A percentile compares a stretch with the other conserved stretches of the same genome.
These are phyloP conservation scores for Marcusenius ussheri DNA, from an alignment of 2,113 vertebrate genomes.

Conservation along the genomic window DNA sequence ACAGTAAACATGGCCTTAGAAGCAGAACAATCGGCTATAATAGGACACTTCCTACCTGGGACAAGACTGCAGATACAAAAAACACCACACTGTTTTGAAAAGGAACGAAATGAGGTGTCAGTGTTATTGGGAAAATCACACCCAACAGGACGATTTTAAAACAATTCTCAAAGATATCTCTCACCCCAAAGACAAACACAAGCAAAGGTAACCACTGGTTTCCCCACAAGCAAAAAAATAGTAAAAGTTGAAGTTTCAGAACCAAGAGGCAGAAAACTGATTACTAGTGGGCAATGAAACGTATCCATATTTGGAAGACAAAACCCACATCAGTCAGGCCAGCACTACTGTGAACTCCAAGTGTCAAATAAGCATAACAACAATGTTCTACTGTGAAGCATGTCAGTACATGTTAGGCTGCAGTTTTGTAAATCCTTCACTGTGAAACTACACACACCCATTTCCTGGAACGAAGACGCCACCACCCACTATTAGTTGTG, in stretches of 20 bases:
- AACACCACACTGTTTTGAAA: neutral
- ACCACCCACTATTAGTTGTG: neutral
- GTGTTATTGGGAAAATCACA: neutral
- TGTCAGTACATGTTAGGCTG: neutral
- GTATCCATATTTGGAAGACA: neutral
- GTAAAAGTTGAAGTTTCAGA: neutral
- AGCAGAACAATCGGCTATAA: neutral
- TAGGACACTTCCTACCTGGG: neutral
- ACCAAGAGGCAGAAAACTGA: neutral
- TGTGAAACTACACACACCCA: neutral
- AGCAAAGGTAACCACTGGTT: neutral
- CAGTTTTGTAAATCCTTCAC: neutral
- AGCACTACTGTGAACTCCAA: neutral
- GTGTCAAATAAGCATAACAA: neutral
- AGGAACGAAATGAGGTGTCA: neutral
- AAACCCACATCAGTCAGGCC: neutral
- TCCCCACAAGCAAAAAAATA: neutral
- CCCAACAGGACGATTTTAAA: neutral
- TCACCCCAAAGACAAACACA: neutral
- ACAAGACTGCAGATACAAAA: neutral
- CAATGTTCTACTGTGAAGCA: neutral
- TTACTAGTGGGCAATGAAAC: neutral
- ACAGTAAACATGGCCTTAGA: neutral
- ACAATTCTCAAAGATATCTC: neutral
- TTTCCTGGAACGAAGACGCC: neutral